Evolutionary conservation across 1,140 invertebrate genomes (phyloP), one percentile per base, ranked within the genome.

Genomic region (Procambarus virginalis): DNA sequence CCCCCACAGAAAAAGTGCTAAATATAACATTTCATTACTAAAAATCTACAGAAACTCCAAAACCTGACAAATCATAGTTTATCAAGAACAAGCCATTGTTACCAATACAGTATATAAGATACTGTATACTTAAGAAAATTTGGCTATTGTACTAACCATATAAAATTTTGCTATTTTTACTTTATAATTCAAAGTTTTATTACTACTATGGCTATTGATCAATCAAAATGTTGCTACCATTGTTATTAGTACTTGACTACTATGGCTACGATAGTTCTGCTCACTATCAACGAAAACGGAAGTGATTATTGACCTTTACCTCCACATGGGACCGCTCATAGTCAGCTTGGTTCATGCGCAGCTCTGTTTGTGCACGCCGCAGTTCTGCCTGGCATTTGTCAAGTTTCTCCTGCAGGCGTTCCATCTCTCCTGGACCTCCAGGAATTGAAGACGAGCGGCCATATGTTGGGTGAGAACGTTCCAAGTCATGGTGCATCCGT

Each of bases 371-470:
- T 51, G 97, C 97, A 92, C 97, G 95, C 93, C 98, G 95, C 86
- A 98, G 94, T 92, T 99, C 98, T 60, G 96, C 95, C 10, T 97
- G 95, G 0, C 96, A 95, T 93, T 98, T 98, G 92, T 98, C 98
- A 64, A 97, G 96, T 82, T 97, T 96, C 93, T 98, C 97, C 94
- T 98, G 97, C 86, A 97, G 95, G 78, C 97, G 95, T 92, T 97
- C 97, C 89, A 97, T 94, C 93, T 97, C 97, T 64, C 92, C 83
- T 14, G 91, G 86, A 10, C 76, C 77, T 3, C 80, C 83, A 22
- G 51, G 34, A 17, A 75, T 64, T 5, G 75, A 6, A 10, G 77
- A 70, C 6, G 77, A 78, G 48, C 90, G 90, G 8, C 82, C 91
- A 51, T 86, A 89, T 17, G 80, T 82, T 3, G 83, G 81, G 94